A percentile compares a stretch with the other conserved stretches of the same genome.
Conservation (phyloP, 2,888 invertebrate genomes). For the Pristionchus maxplancki region DNA sequence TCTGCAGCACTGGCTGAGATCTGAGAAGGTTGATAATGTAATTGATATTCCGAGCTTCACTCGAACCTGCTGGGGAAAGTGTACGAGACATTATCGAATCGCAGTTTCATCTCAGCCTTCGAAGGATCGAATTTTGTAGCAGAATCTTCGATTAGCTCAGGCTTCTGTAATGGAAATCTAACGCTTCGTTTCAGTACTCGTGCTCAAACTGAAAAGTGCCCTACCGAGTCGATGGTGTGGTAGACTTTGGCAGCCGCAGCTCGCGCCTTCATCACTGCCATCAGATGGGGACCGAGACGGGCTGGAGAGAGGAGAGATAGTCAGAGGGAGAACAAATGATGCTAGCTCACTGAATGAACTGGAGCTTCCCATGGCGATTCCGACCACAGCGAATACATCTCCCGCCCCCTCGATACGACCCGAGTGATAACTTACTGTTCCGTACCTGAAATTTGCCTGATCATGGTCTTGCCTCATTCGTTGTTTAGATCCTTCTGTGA, state of each 20-base stretch:
- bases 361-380: neutral
- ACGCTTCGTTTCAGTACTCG: neutral
- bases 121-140: neutral
- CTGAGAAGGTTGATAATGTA: neutral
- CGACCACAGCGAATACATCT: neutral
- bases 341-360: neutral
- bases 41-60: neutral
- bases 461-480: no score
- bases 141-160: neutral
- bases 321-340: neutral
- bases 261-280: conserved; percentile 13
- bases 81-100: neutral
- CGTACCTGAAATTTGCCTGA: neutral
- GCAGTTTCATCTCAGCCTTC: neutral
- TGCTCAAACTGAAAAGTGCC: neutral
- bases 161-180: neutral
- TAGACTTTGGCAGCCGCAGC: neutral
- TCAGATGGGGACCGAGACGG: conserved; percentile 11
- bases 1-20: neutral
- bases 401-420: neutral
- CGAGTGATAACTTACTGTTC: neutral
- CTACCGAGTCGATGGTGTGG: neutral
- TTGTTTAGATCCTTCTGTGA: neutral
- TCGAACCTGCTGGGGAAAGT: neutral
- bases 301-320: neutral